Percentiles rank a stretch among this genome's conserved stretches.
phyloP scores from a whole-genome alignment of 2,113 vertebrate genomes.

The Pteruthius melanotis region DNA sequence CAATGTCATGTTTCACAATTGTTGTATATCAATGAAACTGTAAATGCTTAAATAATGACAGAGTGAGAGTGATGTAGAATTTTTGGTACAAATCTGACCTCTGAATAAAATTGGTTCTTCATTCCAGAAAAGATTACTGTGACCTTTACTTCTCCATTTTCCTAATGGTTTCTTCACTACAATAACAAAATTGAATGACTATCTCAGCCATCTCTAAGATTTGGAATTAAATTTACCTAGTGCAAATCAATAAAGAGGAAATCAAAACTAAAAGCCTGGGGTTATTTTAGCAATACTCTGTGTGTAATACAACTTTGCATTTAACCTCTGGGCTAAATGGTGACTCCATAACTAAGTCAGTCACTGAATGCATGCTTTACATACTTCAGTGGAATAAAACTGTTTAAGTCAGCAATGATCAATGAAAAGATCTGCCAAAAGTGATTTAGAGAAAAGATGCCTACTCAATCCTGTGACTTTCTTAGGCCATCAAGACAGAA shows the following conservation, averaged over 20 bases:
- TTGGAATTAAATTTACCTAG: constrained; percentile 67
- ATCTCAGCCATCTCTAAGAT: constrained; percentile 33
- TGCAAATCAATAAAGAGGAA: constrained; percentile 68
- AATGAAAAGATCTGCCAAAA: neutral
- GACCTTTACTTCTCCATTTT: constrained; percentile 54
- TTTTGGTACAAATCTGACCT: constrained; percentile 26
- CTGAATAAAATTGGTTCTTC: constrained; percentile 38
- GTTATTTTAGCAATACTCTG: constrained; percentile 36
- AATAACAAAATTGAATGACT: constrained; percentile 55
- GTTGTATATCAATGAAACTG: neutral
- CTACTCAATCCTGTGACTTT: neutral
- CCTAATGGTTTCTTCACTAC: constrained; percentile 64
- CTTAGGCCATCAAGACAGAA: neutral
- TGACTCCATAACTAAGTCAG: neutral
- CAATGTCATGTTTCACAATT: neutral
- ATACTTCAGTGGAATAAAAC: neutral
- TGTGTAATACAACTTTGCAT: constrained; percentile 29
- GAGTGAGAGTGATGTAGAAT: neutral
- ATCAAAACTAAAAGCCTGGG: constrained; percentile 61
- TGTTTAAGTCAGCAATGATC: neutral
- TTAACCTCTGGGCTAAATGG: constrained; percentile 39
- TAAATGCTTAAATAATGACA: neutral
- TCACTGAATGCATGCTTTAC: neutral
- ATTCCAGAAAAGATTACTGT: constrained; percentile 17
- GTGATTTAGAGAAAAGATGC: neutral